Percentiles rank a stretch among this genome's conserved stretches.
Conservation (phyloP, 1,140 invertebrate species). For the Scaptomyza graminum region DNA sequence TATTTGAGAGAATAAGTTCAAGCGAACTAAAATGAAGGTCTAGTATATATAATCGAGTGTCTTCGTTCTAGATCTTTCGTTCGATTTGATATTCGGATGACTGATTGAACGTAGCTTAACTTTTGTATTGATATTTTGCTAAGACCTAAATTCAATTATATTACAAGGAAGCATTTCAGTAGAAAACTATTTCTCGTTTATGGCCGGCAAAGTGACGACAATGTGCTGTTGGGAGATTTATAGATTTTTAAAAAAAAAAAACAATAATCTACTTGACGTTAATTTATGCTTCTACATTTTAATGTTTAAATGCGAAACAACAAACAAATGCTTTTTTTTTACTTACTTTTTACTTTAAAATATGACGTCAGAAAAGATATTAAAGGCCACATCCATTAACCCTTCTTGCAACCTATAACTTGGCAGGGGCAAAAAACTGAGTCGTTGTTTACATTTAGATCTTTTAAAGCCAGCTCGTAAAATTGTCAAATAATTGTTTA, state of each 20-base stretch:
- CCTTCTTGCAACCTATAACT: conserved; percentile 27
- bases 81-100: too few relatives aligned
- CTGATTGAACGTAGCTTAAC: too few relatives aligned
- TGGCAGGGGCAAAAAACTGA: background rate
- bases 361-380: conserved; percentile 5
- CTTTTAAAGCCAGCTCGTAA: background rate
- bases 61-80: background rate
- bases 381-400: conserved; percentile 27
- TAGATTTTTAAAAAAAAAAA: background rate
- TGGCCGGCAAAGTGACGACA: background rate
- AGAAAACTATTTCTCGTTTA: conserved; percentile 21
- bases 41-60: too few relatives aligned
- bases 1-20: too few relatives aligned
- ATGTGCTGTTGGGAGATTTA: background rate
- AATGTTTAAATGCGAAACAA: too few relatives aligned
- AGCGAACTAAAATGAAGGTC: too few relatives aligned
- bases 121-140: too few relatives aligned
- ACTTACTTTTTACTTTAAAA: background rate
- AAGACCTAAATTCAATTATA: too few relatives aligned
- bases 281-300: too few relatives aligned
- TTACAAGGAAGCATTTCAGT: background rate
- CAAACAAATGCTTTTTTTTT: too few relatives aligned
- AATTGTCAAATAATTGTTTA: conserved; percentile 56
- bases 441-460: background rate
- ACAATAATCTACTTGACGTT: too few relatives aligned